phyloP scores from a whole-genome alignment of 1,140 invertebrate species.

The Rhynchophorus ferrugineus region DNA sequence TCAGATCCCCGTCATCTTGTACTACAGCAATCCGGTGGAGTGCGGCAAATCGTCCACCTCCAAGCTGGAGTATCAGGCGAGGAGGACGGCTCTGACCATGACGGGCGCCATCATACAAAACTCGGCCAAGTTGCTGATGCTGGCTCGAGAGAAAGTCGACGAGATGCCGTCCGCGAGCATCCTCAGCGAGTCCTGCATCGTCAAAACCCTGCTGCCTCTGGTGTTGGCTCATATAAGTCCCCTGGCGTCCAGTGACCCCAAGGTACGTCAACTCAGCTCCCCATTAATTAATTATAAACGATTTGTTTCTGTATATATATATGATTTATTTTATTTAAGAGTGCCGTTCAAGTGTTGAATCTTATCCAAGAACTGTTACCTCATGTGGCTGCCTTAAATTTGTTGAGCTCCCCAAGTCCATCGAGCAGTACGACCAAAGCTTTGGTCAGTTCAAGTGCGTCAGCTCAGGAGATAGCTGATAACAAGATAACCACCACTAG shows the following conservation, averaged over 20 bases:
- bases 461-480: constrained; percentile 28
- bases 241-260: constrained; percentile 71
- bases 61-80: constrained; percentile 62
- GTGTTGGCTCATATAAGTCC: constrained; percentile 75
- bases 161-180: constrained; percentile 47
- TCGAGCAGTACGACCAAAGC: constrained; percentile 14
- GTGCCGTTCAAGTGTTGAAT: constrained; percentile 83
- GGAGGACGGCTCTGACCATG: constrained; percentile 64
- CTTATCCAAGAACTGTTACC: constrained; percentile 87
- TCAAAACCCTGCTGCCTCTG: constrained; percentile 68
- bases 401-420: constrained; percentile 41
- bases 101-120: constrained; percentile 64
- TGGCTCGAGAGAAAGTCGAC: constrained; percentile 59
- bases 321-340: constrained; percentile 46
- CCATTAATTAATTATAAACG: background rate
- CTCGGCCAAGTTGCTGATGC: constrained; percentile 61
- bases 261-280: constrained; percentile 46
- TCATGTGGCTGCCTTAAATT: constrained; percentile 79
- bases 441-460: constrained; percentile 18
- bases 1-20: constrained; percentile 90
- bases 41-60: constrained; percentile 56
- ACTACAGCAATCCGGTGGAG: constrained; percentile 70
- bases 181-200: constrained; percentile 48
- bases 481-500: constrained; percentile 55
- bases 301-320: background rate